These are phyloP conservation scores for Ursus arctos DNA, from an alignment of 2,113 vertebrate species.

Conservation along the genomic window DNA sequence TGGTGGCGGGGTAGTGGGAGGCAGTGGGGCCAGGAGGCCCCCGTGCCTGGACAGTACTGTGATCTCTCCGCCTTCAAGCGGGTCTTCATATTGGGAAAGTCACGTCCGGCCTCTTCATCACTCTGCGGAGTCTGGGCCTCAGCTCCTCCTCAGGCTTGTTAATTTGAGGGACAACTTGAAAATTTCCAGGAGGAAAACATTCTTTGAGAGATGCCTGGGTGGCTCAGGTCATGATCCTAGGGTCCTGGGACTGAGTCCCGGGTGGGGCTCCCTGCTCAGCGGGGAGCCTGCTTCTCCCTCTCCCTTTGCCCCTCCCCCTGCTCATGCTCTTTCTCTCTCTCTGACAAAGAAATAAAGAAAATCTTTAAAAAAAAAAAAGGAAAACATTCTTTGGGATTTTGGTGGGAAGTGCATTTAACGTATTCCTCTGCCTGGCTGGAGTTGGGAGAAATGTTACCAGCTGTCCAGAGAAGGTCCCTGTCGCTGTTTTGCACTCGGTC, in stretches of 20 bases:
- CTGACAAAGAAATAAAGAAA: no score
- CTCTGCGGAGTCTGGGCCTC: rapidly evolving
- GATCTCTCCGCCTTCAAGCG: neutral
- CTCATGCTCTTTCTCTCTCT: no score
- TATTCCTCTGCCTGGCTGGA: neutral
- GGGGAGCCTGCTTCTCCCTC: no score
- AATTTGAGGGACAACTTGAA: neutral
- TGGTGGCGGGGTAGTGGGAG: neutral
- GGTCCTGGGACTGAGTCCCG: no score
- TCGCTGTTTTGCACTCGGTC: neutral
- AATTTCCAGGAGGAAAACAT: neutral
- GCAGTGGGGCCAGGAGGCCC: neutral
- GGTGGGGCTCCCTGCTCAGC: no score
- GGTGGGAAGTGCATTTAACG: neutral
- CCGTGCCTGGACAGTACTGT: rapidly evolving
- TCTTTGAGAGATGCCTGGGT: neutral
- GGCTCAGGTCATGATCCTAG: no score
- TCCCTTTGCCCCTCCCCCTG: no score
- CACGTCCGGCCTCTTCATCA: neutral
- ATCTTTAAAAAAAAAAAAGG: no score
- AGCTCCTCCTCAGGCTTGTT: neutral
- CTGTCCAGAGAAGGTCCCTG: neutral
- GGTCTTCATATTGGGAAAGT: neutral
- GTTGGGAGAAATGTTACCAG: neutral
- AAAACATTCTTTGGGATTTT: neutral